phyloP scores from a whole-genome alignment of 2,888 invertebrate genomes.

The Encarsia formosa region DNA sequence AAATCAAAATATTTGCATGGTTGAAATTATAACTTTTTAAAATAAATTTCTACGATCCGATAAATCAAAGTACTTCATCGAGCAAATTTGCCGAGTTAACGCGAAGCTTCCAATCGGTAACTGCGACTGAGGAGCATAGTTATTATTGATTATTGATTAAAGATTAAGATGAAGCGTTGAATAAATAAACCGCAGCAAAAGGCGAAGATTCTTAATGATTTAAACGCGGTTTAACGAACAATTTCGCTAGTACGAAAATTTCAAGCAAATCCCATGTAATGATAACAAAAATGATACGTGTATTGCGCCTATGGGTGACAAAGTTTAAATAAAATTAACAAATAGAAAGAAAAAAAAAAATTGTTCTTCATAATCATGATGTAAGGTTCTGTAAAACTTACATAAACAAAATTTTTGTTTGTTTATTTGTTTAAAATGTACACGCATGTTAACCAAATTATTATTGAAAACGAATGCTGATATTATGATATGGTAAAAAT shows the following conservation, averaged over 20 bases:
- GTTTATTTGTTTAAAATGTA: slow-evolving; percentile 21
- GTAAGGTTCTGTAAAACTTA: slow-evolving; percentile 26
- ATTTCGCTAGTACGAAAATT: slow-evolving; percentile 8
- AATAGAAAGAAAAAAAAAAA: slow-evolving; percentile 22
- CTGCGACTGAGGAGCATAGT: slow-evolving; percentile 30
- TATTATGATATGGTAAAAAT: slow-evolving; percentile 10
- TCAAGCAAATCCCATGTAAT: slow-evolving; percentile 12
- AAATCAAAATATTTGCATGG: too few relatives aligned
- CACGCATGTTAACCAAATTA: slow-evolving; percentile 15
- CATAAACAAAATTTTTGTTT: slow-evolving; percentile 24
- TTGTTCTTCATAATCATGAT: slow-evolving; percentile 27
- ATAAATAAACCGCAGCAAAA: slow-evolving; percentile 13
- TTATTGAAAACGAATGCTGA: not conserved
- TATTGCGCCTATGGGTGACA: not conserved
- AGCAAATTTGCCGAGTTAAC: slow-evolving; percentile 19
- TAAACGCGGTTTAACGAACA: not conserved
- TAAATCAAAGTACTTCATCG: slow-evolving; percentile 1
- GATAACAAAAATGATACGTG: not conserved
- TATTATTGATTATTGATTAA: slow-evolving; percentile 39
- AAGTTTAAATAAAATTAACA: not conserved
- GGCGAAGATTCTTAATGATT: slow-evolving; percentile 19
- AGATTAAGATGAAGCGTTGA: slow-evolving; percentile 23
- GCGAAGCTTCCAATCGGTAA: slow-evolving; percentile 23
- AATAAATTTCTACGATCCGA: too few relatives aligned
- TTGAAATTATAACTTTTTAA: too few relatives aligned